These are phyloP conservation scores for Oostethus manadensis DNA, from an alignment of 2,113 vertebrate species.

Conservation along the genomic window DNA sequence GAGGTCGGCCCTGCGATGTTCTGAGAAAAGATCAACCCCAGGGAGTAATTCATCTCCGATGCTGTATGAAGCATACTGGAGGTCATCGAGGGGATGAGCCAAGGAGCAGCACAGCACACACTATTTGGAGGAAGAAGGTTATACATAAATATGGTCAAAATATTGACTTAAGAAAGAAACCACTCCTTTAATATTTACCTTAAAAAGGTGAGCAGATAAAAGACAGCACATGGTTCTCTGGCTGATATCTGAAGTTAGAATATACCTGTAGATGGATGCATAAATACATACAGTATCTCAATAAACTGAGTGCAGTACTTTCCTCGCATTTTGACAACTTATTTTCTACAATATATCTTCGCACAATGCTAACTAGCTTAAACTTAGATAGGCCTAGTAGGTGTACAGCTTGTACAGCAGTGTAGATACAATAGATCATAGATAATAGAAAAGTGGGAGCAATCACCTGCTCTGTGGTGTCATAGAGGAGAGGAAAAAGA, in stretches of 20 bases:
- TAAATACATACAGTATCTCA: not conserved
- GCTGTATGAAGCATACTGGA: conserved; percentile 77
- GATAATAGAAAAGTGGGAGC: too few species aligned
- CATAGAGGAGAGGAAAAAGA: too few species aligned
- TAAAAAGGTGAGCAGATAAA: conserved; percentile 87
- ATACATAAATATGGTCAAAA: not conserved
- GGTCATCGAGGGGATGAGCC: conserved; percentile 77
- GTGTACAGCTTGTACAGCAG: too few species aligned
- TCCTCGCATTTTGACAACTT: too few species aligned
- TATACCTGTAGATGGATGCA: conserved; percentile 69
- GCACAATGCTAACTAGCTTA: too few species aligned
- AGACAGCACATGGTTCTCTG: conserved; percentile 78
- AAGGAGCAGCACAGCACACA: conserved; percentile 80
- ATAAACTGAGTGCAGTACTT: too few species aligned
- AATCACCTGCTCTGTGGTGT: too few species aligned
- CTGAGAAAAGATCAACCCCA: conserved; percentile 84
- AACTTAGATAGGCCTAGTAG: too few species aligned
- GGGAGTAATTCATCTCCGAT: conserved; percentile 75
- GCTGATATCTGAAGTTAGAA: conserved; percentile 70
- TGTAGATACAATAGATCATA: too few species aligned
- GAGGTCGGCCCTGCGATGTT: conserved; percentile 73
- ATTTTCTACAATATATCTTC: too few species aligned
- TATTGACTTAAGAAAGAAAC: not conserved
- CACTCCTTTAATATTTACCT: conserved; percentile 69
- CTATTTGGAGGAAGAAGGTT: conserved; percentile 56